Base-by-base conservation (phyloP, 2,888 invertebrate species). In the Drosophila lutescens region DNA sequence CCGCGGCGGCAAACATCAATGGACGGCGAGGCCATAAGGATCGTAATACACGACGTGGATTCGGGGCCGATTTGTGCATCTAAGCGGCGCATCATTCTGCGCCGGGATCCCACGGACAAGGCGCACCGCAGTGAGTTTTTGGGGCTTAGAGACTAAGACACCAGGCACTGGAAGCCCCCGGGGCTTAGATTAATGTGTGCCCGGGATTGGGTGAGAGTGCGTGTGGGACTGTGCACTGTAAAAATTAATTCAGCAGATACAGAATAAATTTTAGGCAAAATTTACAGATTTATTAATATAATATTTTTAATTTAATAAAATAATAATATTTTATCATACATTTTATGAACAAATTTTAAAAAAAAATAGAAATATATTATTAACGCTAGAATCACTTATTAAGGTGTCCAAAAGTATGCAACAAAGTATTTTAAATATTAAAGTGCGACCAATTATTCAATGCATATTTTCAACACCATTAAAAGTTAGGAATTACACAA, bases 21-120 rank as follows among this genome's bases (percentile, higher is more conserved):
- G 69, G 97, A 97, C 89, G 97, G 97, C 1, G 97, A 98, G 91
- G 97, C 97, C 76, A 98, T 98, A 86, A 96, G 97, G 91, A 98
- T 98, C 80, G 97, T 98, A 78, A 98, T 98, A 87, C 97, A 98
- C 90, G 97, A 98, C 91, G 97, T 98, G 13, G 97, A 98, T 92
- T 96, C 96, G 70, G 94, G 94, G 41, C 93, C 94, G 68, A 92
- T 93, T 61, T 93, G 94, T 78, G 93, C 94, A 78, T 94, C 96
- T 32, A 96, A 96, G 79, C 93, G 96, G 67, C 94, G 96, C 78
- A 96, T 97, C 57, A 93, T 95, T 12, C 93, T 97, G 58, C 93
- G 96, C 59, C 94, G 96, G 72, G 97, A 97, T 92, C 95, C 96
- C 36, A 94, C 95, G 44, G 97, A 97, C 91, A 97, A 96, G 91